Conservation (phyloP, 2,113 vertebrate species). For the Danio rerio region GRCz12tu NC_133179.1:21006501-21007000, state of each 20-base stretch:
- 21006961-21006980: no score
- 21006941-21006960: no score
- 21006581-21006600: constrained; percentile 20
- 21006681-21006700: constrained; percentile 34
- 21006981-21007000: no score
- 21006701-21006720: constrained; percentile 20
- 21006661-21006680: not conserved
- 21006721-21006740: constrained; percentile 39
- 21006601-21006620: constrained; percentile 39
- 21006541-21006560: constrained; percentile 28
- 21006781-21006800: constrained; percentile 38
- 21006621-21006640: constrained; percentile 30
- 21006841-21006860: constrained; percentile 30
- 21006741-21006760: constrained; percentile 28
- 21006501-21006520: constrained; percentile 36
- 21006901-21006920: not conserved
- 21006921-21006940: no score
- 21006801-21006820: constrained; percentile 29
- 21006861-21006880: constrained; percentile 13
- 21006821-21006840: constrained; percentile 1
- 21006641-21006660: constrained; percentile 30
- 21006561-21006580: constrained; percentile 36
- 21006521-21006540: constrained; percentile 37
- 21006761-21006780: constrained; percentile 38
- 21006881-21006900: not conserved